phyloP scores from a whole-genome alignment of 1,140 invertebrate genomes.

The Nautilus pompilius region DNA sequence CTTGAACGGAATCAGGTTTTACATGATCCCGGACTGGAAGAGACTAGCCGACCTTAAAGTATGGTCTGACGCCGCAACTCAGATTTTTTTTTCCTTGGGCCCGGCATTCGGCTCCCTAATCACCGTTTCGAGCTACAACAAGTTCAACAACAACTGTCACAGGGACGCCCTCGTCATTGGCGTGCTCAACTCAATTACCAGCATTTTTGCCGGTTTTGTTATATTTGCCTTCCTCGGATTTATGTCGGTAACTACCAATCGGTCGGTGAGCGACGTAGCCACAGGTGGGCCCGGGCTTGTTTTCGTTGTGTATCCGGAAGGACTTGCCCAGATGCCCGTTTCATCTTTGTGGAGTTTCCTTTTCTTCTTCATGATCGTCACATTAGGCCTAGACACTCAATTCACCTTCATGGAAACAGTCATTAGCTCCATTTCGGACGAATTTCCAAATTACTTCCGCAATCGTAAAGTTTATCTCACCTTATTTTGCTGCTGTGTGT shows the following conservation, averaged over 20 bases:
- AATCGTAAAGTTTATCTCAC: constrained; percentile 47
- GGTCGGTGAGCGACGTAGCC: too few relatives aligned
- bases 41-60: constrained; percentile 25
- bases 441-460: constrained; percentile 61
- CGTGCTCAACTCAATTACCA: too few relatives aligned
- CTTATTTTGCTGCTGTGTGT: constrained; percentile 32
- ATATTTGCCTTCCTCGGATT: too few relatives aligned
- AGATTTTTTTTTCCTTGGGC: constrained; percentile 54
- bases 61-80: constrained; percentile 47
- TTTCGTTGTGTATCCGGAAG: constrained; percentile 95
- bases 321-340: constrained; percentile 87
- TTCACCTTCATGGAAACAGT: constrained; percentile 70
- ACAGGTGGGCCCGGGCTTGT: constrained; percentile 91
- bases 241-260: too few relatives aligned
- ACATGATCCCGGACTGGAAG: constrained; percentile 36
- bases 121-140: constrained; percentile 50
- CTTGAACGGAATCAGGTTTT: constrained; percentile 71
- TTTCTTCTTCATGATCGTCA: constrained; percentile 96
- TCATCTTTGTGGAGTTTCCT: constrained; percentile 92
- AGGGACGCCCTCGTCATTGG: too few relatives aligned
- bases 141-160: constrained; percentile 50
- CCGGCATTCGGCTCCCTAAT: constrained; percentile 50
- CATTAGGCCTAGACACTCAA: constrained; percentile 84
- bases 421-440: constrained; percentile 70
- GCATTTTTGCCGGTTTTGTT: too few relatives aligned